phyloP scores from a whole-genome alignment of 2,797 vertebrate genomes.

The Cephalopachus bancanus region DNA sequence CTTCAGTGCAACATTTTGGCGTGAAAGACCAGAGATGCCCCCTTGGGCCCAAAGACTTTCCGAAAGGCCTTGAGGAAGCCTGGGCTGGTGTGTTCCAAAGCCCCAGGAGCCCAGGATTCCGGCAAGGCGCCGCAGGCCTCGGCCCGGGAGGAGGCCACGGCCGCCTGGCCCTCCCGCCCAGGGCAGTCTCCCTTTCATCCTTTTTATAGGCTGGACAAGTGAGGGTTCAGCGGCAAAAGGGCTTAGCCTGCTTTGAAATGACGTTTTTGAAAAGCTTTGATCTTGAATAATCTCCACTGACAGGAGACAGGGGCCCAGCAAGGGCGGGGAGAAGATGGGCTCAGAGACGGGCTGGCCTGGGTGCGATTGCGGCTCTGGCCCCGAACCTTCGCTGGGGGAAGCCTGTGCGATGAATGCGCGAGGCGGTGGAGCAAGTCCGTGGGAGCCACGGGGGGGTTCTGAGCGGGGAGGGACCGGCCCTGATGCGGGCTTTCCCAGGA shows the following conservation, averaged over 20 bases:
- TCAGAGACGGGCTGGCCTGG: neutral
- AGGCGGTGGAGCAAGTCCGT: neutral
- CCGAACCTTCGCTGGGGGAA: neutral
- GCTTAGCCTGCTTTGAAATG: slow-evolving; percentile 53
- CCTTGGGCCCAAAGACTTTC: neutral
- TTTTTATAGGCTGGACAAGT: neutral
- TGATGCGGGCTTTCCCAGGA: neutral
- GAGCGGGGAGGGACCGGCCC: neutral
- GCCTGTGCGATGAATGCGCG: neutral
- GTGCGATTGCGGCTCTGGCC: neutral
- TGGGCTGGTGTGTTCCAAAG: neutral
- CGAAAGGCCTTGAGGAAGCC: neutral
- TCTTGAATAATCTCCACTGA: slow-evolving; percentile 19
- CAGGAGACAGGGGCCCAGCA: neutral
- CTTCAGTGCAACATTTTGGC: neutral
- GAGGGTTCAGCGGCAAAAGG: neutral
- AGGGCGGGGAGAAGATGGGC: no score
- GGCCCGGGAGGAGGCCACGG: neutral
- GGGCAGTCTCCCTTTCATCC: slow-evolving; percentile 32
- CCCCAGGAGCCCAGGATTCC: neutral
- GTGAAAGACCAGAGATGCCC: neutral
- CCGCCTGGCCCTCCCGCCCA: neutral
- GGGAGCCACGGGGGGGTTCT: neutral
- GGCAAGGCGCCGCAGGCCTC: rapidly evolving
- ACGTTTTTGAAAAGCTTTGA: slow-evolving; percentile 53